Conservation (phyloP, 1,140 invertebrate species). For the Zaprionus africanus region DNA sequence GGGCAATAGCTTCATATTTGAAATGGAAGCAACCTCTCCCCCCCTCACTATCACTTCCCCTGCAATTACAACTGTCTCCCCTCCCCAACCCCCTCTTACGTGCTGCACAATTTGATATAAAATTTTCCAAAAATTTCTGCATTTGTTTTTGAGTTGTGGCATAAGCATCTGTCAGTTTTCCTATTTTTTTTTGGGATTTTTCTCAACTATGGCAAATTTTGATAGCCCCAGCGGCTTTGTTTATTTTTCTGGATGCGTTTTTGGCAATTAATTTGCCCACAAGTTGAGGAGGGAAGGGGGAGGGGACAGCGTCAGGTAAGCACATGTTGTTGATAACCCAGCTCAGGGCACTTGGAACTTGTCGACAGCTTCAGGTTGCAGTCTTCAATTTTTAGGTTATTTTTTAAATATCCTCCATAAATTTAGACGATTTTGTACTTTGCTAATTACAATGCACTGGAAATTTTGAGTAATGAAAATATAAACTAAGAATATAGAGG, state of each 20-base stretch:
- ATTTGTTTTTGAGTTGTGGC: constrained; percentile 71
- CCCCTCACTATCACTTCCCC: neutral
- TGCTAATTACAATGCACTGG: no score
- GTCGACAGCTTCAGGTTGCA: no score
- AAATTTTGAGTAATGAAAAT: no score
- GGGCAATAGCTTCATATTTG: constrained; percentile 46
- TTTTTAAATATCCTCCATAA: no score
- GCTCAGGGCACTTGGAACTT: no score
- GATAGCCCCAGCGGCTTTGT: neutral
- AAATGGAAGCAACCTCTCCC: constrained; percentile 18
- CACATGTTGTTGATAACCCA: constrained; percentile 1
- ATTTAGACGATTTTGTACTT: no score
- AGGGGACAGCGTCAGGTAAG: neutral
- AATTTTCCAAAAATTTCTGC: constrained; percentile 36
- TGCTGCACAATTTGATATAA: constrained; percentile 43
- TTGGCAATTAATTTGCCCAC: constrained; percentile 6
- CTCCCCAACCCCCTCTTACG: neutral
- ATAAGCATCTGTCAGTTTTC: constrained; percentile 56
- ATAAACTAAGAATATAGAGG: no score
- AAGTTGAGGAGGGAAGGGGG: neutral
- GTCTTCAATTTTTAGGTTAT: no score
- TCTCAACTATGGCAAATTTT: neutral
- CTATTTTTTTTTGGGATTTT: constrained; percentile 29
- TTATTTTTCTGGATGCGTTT: neutral
- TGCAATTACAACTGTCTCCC: constrained; percentile 2